Evolutionary conservation across 2,888 invertebrate genomes (phyloP).

Genomic region (Entomobrya multifasciata): DNA sequence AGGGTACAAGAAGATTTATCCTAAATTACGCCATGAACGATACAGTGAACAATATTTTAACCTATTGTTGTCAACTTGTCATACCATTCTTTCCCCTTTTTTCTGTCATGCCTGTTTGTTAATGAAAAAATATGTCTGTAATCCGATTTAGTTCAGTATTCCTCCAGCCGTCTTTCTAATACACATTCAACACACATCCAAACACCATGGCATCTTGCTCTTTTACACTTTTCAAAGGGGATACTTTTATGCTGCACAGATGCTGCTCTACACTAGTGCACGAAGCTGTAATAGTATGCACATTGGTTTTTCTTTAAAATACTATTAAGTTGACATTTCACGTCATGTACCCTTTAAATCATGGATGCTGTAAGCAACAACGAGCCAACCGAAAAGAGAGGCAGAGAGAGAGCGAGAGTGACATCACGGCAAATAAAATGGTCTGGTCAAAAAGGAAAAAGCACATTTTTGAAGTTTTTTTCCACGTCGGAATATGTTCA

Average conservation of each 20-base stretch:
- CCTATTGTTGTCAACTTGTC: slow-evolving; percentile 71
- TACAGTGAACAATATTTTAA: slow-evolving; percentile 63
- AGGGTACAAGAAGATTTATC: slow-evolving; percentile 69
- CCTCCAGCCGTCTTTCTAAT: slow-evolving; percentile 25
- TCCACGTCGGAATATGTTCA: slow-evolving; percentile 16
- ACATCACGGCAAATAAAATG: slow-evolving; percentile 29
- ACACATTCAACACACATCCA: too few relatives aligned
- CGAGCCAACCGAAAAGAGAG: background rate
- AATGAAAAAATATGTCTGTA: slow-evolving; percentile 75
- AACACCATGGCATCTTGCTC: too few relatives aligned
- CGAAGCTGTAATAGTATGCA: background rate
- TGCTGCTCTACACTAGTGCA: slow-evolving; percentile 23
- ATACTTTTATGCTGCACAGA: slow-evolving; percentile 39
- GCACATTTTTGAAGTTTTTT: slow-evolving; percentile 41
- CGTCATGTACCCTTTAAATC: slow-evolving; percentile 60
- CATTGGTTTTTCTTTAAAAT: slow-evolving; percentile 59
- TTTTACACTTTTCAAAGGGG: too few relatives aligned
- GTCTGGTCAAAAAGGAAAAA: slow-evolving; percentile 29
- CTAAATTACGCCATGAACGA: slow-evolving; percentile 41
- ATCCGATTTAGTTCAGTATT: slow-evolving; percentile 66
- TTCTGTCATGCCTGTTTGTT: slow-evolving; percentile 71
- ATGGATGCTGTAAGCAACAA: slow-evolving; percentile 42
- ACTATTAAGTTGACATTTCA: slow-evolving; percentile 67
- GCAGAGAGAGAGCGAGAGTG: background rate
- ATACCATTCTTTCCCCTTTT: slow-evolving; percentile 53